Evolutionary conservation across 2,888 invertebrate species (phyloP).

Genomic region (Lasioglossum figueresi): DNA sequence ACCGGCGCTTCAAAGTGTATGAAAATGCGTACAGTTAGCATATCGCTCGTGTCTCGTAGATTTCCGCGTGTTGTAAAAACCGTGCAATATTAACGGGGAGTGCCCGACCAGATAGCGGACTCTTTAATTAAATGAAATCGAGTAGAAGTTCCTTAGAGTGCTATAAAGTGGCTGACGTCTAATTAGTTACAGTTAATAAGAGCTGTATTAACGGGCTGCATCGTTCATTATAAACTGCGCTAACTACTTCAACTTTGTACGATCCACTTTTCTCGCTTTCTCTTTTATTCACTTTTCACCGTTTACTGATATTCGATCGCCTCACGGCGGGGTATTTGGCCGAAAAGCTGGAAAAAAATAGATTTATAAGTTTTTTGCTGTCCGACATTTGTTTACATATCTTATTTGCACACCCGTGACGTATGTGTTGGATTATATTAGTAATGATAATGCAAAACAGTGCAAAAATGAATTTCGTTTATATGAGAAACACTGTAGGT

Average conservation of each 20-base stretch:
- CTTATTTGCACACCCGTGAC: too few relatives aligned
- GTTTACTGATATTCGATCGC: slow-evolving; percentile 3
- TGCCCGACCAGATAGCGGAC: neutral
- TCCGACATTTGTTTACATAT: too few relatives aligned
- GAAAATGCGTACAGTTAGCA: neutral
- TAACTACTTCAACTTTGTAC: neutral
- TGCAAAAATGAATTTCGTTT: too few relatives aligned
- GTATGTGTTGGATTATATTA: too few relatives aligned
- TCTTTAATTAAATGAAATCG: neutral
- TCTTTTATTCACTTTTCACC: neutral
- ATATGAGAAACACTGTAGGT: too few relatives aligned
- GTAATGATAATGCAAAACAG: too few relatives aligned
- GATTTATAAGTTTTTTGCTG: too few relatives aligned
- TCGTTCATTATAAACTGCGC: neutral
- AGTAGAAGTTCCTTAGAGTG: neutral
- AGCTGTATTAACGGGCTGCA: neutral
- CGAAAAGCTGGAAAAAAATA: too few relatives aligned
- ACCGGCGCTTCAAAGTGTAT: neutral
- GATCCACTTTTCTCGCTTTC: neutral
- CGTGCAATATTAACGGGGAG: neutral
- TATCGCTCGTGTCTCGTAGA: neutral
- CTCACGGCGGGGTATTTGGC: too few relatives aligned
- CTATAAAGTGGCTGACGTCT: neutral
- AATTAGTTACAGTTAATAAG: slow-evolving; percentile 5
- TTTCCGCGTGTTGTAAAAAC: neutral